Conservation (phyloP, 2,797 vertebrate species). For the Sebastes iracundus region DNA sequence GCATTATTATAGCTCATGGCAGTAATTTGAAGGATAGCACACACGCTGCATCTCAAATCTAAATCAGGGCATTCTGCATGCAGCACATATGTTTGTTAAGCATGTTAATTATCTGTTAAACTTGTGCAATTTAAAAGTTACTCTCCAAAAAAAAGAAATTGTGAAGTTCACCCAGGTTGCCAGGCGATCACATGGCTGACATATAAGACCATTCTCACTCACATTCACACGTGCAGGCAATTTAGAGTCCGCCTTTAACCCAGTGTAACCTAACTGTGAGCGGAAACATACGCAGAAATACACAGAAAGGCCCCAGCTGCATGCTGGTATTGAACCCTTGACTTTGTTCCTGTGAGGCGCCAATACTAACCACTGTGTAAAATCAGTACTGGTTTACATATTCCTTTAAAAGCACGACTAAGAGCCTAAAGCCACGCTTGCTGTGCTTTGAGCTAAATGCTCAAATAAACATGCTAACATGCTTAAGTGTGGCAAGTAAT, state of each 20-base stretch:
- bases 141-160: neutral
- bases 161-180: neutral
- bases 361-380: neutral
- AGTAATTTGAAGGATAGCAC: conserved; percentile 15
- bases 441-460: neutral
- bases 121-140: neutral
- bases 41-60: neutral
- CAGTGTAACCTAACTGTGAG: neutral
- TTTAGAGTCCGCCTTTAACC: neutral
- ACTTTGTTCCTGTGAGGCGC: neutral
- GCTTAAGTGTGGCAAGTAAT: neutral
- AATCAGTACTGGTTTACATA: neutral
- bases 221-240: neutral
- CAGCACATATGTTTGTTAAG: neutral
- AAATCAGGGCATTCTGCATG: neutral
- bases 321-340: neutral
- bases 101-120: neutral
- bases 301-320: neutral
- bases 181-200: too few species aligned
- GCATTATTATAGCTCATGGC: conserved; percentile 29
- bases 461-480: neutral
- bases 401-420: neutral
- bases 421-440: neutral
- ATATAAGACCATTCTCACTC: neutral
- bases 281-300: neutral